Conservation (phyloP, 2,113 vertebrate species). For the Brachyhypopomus gauderio region DNA sequence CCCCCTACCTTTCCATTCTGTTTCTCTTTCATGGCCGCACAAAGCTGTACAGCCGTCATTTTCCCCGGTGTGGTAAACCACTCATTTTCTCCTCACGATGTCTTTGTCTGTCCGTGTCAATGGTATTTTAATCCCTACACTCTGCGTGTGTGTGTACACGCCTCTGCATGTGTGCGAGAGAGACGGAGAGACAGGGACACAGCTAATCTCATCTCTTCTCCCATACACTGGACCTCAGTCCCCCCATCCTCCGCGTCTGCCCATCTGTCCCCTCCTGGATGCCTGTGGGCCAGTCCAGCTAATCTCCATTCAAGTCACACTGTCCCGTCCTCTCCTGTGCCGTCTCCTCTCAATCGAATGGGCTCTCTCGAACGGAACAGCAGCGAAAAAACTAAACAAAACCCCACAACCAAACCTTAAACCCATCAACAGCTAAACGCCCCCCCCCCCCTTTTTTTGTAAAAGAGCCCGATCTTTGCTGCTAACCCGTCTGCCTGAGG, state of each 20-base stretch:
- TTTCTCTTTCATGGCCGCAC: slow-evolving; percentile 17
- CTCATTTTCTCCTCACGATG: not conserved
- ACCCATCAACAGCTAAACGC: not conserved
- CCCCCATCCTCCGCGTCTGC: slow-evolving; percentile 19
- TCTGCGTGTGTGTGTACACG: slow-evolving; percentile 2
- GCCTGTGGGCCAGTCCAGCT: slow-evolving; percentile 61
- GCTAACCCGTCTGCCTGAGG: slow-evolving; percentile 58
- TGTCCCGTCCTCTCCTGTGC: slow-evolving; percentile 58
- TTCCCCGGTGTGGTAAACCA: slow-evolving; percentile 2
- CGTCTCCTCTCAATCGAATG: slow-evolving; percentile 68
- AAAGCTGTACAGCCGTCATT: slow-evolving; percentile 16
- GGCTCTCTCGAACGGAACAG: slow-evolving; percentile 67
- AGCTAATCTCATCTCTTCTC: not conserved
- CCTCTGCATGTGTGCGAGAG: not conserved
- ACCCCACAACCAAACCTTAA: too few relatives aligned
- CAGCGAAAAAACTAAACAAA: not conserved
- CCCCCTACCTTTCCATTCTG: not conserved
- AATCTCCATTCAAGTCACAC: slow-evolving; percentile 71
- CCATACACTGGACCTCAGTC: not conserved
- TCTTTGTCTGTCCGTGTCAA: not conserved
- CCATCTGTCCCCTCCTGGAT: slow-evolving; percentile 41
- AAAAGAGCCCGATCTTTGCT: slow-evolving; percentile 59
- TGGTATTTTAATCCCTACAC: not conserved
- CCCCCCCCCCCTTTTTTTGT: slow-evolving; percentile 38
- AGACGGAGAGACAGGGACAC: not conserved